Percentiles rank a stretch among this genome's conserved stretches.
These are phyloP conservation scores for Rhyacophila evoluta DNA, from an alignment of 2,888 invertebrate species.

Conservation along the genomic window DNA sequence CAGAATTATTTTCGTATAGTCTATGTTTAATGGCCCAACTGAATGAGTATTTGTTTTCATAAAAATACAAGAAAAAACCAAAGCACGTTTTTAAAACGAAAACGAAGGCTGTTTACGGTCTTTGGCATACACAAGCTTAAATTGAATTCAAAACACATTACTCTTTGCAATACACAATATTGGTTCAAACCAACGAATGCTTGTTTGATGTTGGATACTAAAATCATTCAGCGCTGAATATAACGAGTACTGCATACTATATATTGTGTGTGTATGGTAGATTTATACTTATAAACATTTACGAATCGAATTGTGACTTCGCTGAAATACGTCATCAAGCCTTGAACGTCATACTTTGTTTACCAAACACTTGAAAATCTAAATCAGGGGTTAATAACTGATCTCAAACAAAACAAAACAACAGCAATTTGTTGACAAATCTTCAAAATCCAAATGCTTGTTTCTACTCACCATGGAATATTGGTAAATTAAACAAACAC, in stretches of 20 bases:
- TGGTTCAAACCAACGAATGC: neutral
- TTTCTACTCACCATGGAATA: too few relatives aligned
- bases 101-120: neutral
- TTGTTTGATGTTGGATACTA: neutral
- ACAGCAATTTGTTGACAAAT: too few relatives aligned
- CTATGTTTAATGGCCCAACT: neutral
- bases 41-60: neutral
- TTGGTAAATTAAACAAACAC: too few relatives aligned
- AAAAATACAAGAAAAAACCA: neutral
- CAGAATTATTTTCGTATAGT: too few relatives aligned
- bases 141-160: constrained; percentile 13
- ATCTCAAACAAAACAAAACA: too few relatives aligned
- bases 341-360: constrained; percentile 31
- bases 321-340: neutral
- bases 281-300: neutral
- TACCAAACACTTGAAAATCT: too few relatives aligned
- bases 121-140: neutral
- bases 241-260: neutral
- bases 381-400: too few relatives aligned
- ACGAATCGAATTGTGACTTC: neutral
- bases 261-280: neutral
- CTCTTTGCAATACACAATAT: neutral
- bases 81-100: neutral
- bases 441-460: too few relatives aligned
- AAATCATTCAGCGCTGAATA: neutral